A percentile compares a stretch with the other conserved stretches of the same genome.
Conservation (phyloP, 1,140 invertebrate species). For the Hycleus phaleratus region DNA sequence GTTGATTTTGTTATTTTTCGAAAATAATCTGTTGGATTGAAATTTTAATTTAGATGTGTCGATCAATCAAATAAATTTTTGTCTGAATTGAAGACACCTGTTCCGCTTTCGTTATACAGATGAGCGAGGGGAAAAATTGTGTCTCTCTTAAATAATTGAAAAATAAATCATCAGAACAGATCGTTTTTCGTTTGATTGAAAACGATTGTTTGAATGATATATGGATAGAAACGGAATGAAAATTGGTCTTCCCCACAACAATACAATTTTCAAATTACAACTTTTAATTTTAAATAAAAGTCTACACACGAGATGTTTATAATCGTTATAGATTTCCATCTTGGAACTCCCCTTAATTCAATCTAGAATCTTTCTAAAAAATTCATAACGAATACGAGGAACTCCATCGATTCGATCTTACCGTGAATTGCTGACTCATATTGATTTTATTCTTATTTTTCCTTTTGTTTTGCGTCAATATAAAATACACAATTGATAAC, state of each 20-base stretch:
- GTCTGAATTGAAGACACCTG: conserved; percentile 4
- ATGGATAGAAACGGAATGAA: conserved; percentile 6
- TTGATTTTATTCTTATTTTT: too few species aligned
- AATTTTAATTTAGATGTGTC: conserved; percentile 5
- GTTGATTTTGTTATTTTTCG: neutral
- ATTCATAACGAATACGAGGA: too few species aligned
- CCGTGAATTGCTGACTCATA: too few species aligned
- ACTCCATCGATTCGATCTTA: too few species aligned
- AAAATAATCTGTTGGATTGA: conserved; percentile 10
- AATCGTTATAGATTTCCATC: too few species aligned
- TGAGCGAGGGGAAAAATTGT: conserved; percentile 8
- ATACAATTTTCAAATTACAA: conserved; percentile 7
- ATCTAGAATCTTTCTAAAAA: too few species aligned
- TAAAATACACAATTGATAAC: too few species aligned
- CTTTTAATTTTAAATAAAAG: too few species aligned
- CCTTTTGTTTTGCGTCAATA: too few species aligned
- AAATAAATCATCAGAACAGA: conserved; percentile 16
- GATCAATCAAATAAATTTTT: conserved; percentile 5
- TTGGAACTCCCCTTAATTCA: too few species aligned
- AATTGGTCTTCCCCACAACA: conserved; percentile 4
- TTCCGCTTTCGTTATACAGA: conserved; percentile 4
- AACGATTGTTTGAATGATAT: conserved; percentile 16
- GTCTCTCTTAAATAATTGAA: conserved; percentile 16
- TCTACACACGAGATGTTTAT: too few species aligned
- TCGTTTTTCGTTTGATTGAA: conserved; percentile 11